Evolutionary conservation across 2,888 invertebrate genomes (phyloP).

Genomic region (Piscicola geometra): DNA sequence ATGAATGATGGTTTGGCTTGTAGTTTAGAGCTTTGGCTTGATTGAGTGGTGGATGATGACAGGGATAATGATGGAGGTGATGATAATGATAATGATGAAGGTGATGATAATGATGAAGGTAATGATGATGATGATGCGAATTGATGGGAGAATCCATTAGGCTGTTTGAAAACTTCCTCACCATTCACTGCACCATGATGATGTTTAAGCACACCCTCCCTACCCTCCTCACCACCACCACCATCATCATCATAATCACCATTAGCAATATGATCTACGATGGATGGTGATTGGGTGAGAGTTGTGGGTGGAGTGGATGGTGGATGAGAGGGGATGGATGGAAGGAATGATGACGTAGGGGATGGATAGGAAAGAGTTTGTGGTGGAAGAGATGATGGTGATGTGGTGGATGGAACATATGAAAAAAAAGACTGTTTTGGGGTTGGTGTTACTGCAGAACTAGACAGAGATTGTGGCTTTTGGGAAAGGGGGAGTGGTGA

Average conservation of each 20-base stretch:
- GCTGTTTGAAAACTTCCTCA: not conserved
- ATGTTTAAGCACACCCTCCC: no score
- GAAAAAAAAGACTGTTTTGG: not conserved
- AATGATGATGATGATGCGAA: slow-evolving; percentile 21
- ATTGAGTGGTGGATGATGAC: not conserved
- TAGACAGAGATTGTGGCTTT: no score
- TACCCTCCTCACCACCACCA: no score
- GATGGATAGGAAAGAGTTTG: slow-evolving; percentile 60
- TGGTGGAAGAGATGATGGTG: slow-evolving; percentile 57
- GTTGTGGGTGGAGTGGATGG: not conserved
- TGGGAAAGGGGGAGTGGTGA: no score
- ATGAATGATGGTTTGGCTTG: no score
- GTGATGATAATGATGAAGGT: slow-evolving; percentile 21
- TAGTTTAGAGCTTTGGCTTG: no score
- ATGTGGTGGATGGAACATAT: no score
- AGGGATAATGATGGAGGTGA: slow-evolving; percentile 12
- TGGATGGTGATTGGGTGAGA: no score
- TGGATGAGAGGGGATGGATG: not conserved
- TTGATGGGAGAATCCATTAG: not conserved
- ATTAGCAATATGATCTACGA: no score
- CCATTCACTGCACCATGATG: no score
- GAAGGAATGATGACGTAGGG: no score
- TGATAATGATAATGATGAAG: slow-evolving; percentile 28
- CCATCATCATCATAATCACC: not conserved
- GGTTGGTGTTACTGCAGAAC: no score